A percentile compares a stretch with the other conserved stretches of the same genome.
Evolutionary conservation across 2,113 vertebrate species (phyloP).

Genomic region (Isichthys henryi): DNA sequence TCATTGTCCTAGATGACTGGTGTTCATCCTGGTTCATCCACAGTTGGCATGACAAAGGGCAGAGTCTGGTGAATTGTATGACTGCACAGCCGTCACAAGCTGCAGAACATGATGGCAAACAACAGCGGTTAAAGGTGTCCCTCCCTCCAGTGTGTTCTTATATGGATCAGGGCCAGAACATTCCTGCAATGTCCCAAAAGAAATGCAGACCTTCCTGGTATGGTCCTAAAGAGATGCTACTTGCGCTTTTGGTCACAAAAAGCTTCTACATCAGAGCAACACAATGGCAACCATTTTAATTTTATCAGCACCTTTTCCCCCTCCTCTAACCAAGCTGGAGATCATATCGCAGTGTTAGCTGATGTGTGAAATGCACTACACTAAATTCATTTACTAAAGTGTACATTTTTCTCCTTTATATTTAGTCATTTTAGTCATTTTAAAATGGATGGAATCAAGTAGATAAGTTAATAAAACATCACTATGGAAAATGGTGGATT

Average conservation of each 20-base stretch:
- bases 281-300: not conserved
- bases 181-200: not conserved
- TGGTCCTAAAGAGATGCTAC: not conserved
- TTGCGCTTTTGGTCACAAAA: not conserved
- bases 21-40: too few species aligned
- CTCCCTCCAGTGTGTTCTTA: not conserved
- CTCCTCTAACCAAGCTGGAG: not conserved
- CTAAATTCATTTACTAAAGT: not conserved
- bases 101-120: not conserved
- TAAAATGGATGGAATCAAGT: not conserved
- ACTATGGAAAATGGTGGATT: not conserved
- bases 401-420: not conserved
- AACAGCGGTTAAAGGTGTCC: not conserved
- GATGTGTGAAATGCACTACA: not conserved
- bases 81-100: not conserved
- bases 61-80: not conserved
- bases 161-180: not conserved
- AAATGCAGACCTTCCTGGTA: not conserved
- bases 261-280: not conserved
- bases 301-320: not conserved
- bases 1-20: not conserved
- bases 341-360: not conserved
- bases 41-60: not conserved
- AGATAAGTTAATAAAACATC: not conserved
- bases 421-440: not conserved